These are phyloP conservation scores for Trissolcus basalis DNA, from an alignment of 1,140 invertebrate species.

Conservation along the genomic window DNA sequence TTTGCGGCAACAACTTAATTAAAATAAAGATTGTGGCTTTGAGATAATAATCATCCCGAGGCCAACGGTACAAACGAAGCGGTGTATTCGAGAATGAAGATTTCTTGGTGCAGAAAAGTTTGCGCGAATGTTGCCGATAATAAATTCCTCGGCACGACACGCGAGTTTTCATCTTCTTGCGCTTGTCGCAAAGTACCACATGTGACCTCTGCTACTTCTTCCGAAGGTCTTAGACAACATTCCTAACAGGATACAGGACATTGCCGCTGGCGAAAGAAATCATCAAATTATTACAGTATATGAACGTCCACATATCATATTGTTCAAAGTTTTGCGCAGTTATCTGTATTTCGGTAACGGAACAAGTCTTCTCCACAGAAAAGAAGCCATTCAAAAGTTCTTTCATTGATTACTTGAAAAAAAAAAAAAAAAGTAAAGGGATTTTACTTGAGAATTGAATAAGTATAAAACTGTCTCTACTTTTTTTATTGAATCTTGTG, in stretches of 20 bases:
- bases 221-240: slow-evolving; percentile 55
- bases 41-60: slow-evolving; percentile 47
- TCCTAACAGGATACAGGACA: slow-evolving; percentile 49
- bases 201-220: slow-evolving; percentile 50
- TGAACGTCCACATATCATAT: too few relatives aligned
- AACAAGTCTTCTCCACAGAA: too few relatives aligned
- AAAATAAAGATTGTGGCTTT: slow-evolving; percentile 42
- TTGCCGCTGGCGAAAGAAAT: slow-evolving; percentile 35
- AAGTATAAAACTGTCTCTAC: too few relatives aligned
- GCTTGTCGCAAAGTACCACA: slow-evolving; percentile 50
- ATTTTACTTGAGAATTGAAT: too few relatives aligned
- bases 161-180: slow-evolving; percentile 54
- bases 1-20: slow-evolving; percentile 39
- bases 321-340: too few relatives aligned
- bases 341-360: too few relatives aligned
- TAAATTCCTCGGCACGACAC: slow-evolving; percentile 55
- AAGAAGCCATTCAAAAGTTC: too few relatives aligned
- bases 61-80: slow-evolving; percentile 42
- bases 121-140: slow-evolving; percentile 49
- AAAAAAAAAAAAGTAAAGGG: too few relatives aligned
- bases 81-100: slow-evolving; percentile 50
- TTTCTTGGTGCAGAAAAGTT: slow-evolving; percentile 49
- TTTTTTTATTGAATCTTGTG: too few relatives aligned
- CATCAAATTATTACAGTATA: slow-evolving; percentile 35
- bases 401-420: too few relatives aligned